A percentile compares a stretch with the other conserved stretches of the same genome.
phyloP scores from a whole-genome alignment of 2,797 vertebrate species.

The Vireo griseus region DNA sequence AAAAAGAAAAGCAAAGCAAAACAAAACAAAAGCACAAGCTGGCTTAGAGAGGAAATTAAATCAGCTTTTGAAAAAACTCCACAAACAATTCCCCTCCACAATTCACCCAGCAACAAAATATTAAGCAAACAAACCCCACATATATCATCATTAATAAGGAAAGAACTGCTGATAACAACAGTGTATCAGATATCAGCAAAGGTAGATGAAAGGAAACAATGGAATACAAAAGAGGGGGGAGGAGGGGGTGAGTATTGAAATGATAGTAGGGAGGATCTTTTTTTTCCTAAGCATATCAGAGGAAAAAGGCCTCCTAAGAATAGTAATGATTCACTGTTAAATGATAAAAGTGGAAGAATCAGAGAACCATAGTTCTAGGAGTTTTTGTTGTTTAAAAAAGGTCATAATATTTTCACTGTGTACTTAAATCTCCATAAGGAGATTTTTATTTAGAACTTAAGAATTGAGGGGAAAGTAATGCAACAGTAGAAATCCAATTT shows the following conservation, averaged over 20 bases:
- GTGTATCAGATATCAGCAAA: neutral
- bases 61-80: slow-evolving; percentile 31
- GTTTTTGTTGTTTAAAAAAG: neutral
- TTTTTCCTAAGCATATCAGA: neutral
- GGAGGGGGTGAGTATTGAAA: neutral
- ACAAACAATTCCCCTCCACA: neutral
- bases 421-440: neutral
- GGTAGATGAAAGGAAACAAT: neutral
- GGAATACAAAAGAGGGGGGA: neutral
- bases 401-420: neutral
- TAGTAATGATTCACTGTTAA: neutral
- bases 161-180: slow-evolving; percentile 26
- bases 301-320: neutral
- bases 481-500: neutral
- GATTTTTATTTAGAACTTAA: neutral
- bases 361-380: neutral
- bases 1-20: slow-evolving; percentile 32
- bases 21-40: neutral
- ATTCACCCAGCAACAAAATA: slow-evolving; percentile 35
- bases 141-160: slow-evolving; percentile 7
- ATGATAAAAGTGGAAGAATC: neutral
- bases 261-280: neutral
- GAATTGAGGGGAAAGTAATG: neutral
- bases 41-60: slow-evolving; percentile 45
- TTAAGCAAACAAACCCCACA: neutral